A percentile compares a stretch with the other conserved stretches of the same genome.
Conservation (phyloP, 2,797 vertebrate genomes). For the Myotis myotis region DNA sequence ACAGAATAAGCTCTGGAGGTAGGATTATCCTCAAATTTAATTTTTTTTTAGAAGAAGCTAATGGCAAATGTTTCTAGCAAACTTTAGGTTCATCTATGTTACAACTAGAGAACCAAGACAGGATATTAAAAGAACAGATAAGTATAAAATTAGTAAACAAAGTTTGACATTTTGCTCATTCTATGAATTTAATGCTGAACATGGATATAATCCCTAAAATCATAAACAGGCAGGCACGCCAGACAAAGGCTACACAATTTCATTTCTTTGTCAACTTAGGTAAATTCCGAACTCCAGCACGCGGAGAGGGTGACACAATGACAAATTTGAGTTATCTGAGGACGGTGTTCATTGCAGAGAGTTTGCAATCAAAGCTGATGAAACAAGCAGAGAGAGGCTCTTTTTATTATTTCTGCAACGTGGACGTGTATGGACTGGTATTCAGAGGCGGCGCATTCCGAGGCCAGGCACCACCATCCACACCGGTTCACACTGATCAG, state of each 20-base stretch:
- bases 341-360: conserved; percentile 30
- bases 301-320: conserved; percentile 46
- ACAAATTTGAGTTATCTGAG: conserved; percentile 28
- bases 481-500: not conserved
- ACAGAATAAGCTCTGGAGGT: conserved; percentile 92
- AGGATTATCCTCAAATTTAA: conserved; percentile 93
- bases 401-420: not conserved
- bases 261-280: conserved; percentile 63
- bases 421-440: not conserved
- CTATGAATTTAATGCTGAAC: conserved; percentile 79
- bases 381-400: not conserved
- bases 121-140: conserved; percentile 87
- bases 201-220: conserved; percentile 77
- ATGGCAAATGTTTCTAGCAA: conserved; percentile 90
- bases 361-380: not conserved
- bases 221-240: conserved; percentile 53
- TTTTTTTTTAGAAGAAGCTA: conserved; percentile 89
- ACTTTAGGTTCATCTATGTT: conserved; percentile 88
- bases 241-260: conserved; percentile 56
- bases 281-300: conserved; percentile 27
- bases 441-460: not conserved
- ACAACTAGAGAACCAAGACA: conserved; percentile 89
- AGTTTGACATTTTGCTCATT: conserved; percentile 84
- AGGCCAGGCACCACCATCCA: not conserved
- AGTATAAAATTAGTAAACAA: conserved; percentile 86